These are phyloP conservation scores for Ptilodon capucinus DNA, from an alignment of 2,888 invertebrate species.

Conservation along the genomic window DNA sequence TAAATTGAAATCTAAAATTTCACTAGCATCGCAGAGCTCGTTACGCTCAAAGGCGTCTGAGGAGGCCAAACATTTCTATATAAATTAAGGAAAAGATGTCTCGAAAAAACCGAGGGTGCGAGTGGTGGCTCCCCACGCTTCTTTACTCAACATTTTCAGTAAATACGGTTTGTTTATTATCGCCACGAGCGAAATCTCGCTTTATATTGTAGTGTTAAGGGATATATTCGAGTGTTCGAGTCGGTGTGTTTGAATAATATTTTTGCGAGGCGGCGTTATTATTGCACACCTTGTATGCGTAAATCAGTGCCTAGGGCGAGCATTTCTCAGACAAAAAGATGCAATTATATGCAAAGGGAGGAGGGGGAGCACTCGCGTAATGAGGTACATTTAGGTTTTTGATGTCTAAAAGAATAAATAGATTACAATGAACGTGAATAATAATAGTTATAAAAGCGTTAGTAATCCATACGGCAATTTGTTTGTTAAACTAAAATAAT, in stretches of 20 bases:
- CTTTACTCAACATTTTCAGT: conserved; percentile 75
- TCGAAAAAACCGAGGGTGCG: conserved; percentile 72
- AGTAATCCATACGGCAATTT: neutral
- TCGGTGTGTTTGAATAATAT: conserved; percentile 61
- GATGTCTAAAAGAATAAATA: conserved; percentile 25
- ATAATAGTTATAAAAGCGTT: neutral
- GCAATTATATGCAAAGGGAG: conserved; percentile 78
- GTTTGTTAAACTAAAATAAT: neutral
- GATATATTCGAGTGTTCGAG: conserved; percentile 37
- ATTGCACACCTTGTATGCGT: conserved; percentile 82
- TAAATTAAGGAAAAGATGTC: conserved; percentile 80
- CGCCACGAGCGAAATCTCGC: conserved; percentile 43
- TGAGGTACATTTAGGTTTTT: conserved; percentile 56
- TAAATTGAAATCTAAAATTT: conserved; percentile 51
- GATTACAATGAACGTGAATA: neutral
- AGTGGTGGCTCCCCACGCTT: conserved; percentile 65
- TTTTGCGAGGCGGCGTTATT: conserved; percentile 76
- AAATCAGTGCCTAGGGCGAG: conserved; percentile 79
- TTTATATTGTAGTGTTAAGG: conserved; percentile 44
- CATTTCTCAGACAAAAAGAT: conserved; percentile 78
- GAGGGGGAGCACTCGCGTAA: conserved; percentile 54
- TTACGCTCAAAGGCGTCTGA: conserved; percentile 67
- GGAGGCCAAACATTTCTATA: conserved; percentile 78
- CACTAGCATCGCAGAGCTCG: conserved; percentile 51
- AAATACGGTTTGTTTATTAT: conserved; percentile 60